These are phyloP conservation scores for Microplitis deprimator DNA, from an alignment of 2,888 invertebrate genomes.

Conservation along the genomic window DNA sequence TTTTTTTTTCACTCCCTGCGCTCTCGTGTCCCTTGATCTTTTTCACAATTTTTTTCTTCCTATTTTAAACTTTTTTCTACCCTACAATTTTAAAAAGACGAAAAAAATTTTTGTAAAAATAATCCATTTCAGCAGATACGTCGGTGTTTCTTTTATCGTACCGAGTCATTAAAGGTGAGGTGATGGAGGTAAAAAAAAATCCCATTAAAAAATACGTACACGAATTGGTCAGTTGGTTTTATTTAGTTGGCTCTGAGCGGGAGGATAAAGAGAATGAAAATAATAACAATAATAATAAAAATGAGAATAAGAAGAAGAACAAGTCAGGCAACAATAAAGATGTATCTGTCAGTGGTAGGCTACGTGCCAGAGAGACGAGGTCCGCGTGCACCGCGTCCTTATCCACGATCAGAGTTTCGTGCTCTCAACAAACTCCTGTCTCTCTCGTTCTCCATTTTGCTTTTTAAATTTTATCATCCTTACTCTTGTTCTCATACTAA, in stretches of 20 bases:
- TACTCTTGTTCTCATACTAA: neutral
- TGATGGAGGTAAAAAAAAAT: slow-evolving; percentile 19
- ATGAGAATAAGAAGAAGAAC: neutral
- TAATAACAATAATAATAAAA: neutral
- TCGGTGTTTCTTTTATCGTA: slow-evolving; percentile 29
- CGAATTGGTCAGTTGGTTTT: slow-evolving; percentile 19
- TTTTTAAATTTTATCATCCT: slow-evolving; percentile 15
- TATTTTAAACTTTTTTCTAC: neutral
- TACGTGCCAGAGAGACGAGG: slow-evolving; percentile 37
- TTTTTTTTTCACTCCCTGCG: too few relatives aligned
- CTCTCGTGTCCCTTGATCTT: too few relatives aligned
- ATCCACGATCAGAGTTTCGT: slow-evolving; percentile 37
- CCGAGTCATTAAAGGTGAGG: slow-evolving; percentile 19
- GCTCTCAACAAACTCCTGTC: slow-evolving; percentile 23
- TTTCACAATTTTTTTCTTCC: too few relatives aligned
- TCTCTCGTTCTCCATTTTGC: slow-evolving; percentile 28
- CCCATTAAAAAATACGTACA: slow-evolving; percentile 28
- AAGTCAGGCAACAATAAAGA: slow-evolving; percentile 51
- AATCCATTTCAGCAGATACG: neutral
- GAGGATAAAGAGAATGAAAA: neutral
- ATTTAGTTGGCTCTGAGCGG: slow-evolving; percentile 3
- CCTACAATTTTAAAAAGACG: slow-evolving; percentile 12
- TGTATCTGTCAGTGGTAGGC: slow-evolving; percentile 52
- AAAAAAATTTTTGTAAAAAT: neutral
- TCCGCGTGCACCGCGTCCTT: slow-evolving; percentile 39